Evolutionary conservation across 2,113 vertebrate genomes (phyloP).

Genomic region (Isurus oxyrinchus): DNA sequence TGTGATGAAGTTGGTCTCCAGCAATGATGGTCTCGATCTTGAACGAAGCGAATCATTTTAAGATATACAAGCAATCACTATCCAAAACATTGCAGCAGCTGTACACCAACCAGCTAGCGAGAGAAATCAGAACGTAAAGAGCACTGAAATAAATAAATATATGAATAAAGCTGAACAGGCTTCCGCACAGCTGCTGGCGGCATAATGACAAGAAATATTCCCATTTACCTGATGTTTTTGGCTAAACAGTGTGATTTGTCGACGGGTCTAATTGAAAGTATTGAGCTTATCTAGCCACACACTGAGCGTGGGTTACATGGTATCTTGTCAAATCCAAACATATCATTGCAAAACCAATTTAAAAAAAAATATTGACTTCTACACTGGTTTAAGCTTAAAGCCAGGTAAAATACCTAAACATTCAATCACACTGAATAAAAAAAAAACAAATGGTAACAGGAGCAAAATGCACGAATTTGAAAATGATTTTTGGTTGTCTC

Average conservation of each 20-base stretch:
- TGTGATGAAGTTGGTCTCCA: neutral
- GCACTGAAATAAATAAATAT: neutral
- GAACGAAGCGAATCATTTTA: neutral
- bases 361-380: neutral
- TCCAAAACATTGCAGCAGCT: neutral
- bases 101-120: neutral
- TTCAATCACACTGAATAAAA: neutral
- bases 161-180: neutral
- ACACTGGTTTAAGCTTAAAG: constrained; percentile 28
- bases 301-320: neutral
- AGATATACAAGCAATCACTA: constrained; percentile 3
- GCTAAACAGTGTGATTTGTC: neutral
- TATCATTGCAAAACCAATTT: neutral
- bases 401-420: neutral
- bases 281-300: neutral
- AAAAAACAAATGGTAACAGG: neutral
- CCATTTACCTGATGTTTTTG: constrained; percentile 24
- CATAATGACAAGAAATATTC: neutral
- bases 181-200: neutral
- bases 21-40: neutral
- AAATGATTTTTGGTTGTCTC: constrained; percentile 1
- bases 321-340: neutral
- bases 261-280: neutral
- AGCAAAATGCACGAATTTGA: constrained; percentile 21
- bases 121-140: neutral